Evolutionary conservation across 2,113 vertebrate genomes (phyloP).

Genomic region (Balaeniceps rex): DNA sequence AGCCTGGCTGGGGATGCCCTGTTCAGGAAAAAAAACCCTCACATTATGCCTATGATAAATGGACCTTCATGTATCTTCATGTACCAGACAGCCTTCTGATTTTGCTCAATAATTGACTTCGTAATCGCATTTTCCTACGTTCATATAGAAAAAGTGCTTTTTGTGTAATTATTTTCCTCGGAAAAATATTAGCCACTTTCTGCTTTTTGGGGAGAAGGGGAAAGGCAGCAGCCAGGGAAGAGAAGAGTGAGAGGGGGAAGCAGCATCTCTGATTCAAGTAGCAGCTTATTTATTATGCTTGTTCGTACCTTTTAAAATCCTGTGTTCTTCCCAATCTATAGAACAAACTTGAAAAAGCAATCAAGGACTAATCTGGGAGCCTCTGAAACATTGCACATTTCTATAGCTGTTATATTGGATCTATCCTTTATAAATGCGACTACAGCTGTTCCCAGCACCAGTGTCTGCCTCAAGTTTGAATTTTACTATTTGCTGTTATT

Average conservation of each 20-base stretch:
- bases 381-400: conserved; percentile 21
- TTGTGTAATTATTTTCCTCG: neutral
- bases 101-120: neutral
- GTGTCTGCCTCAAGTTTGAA: conserved; percentile 35
- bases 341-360: conserved; percentile 42
- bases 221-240: neutral
- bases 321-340: neutral
- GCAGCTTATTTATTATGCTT: neutral
- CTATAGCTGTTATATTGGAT: conserved; percentile 20
- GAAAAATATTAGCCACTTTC: neutral
- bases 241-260: neutral
- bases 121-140: neutral
- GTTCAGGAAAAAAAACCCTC: neutral
- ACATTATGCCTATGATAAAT: neutral
- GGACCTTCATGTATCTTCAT: neutral
- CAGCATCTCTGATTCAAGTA: neutral
- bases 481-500: conserved; percentile 53
- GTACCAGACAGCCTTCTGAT: neutral
- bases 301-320: conserved; percentile 13
- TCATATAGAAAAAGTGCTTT: neutral
- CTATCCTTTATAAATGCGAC: conserved; percentile 24
- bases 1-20: neutral
- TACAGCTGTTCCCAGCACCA: conserved; percentile 20
- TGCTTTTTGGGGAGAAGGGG: neutral
- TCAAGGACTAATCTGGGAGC: conserved; percentile 40